Conservation (phyloP, 1,140 invertebrate genomes). For the Danaus plexippus region DNA sequence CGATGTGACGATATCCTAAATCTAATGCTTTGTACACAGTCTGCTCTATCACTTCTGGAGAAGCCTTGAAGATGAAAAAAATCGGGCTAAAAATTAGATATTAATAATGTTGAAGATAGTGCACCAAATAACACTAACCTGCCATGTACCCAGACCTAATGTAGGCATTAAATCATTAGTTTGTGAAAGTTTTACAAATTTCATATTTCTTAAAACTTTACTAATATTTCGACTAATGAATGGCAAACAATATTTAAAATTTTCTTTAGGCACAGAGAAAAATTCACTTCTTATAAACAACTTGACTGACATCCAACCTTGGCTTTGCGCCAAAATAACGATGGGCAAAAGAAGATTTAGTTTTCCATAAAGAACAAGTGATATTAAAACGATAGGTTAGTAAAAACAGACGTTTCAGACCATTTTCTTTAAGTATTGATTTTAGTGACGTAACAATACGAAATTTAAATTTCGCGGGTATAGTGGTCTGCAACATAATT, state of each 20-base stretch:
- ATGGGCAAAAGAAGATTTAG: neutral
- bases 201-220: slow-evolving; percentile 43
- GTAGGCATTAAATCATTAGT: slow-evolving; percentile 78
- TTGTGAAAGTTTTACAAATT: slow-evolving; percentile 49
- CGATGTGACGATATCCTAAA: slow-evolving; percentile 83
- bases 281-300: slow-evolving; percentile 31
- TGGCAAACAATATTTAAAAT: slow-evolving; percentile 8
- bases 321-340: slow-evolving; percentile 38
- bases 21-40: slow-evolving; percentile 77
- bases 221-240: slow-evolving; percentile 2
- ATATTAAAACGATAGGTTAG: too few relatives aligned
- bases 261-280: slow-evolving; percentile 22
- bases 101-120: too few relatives aligned
- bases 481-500: slow-evolving; percentile 1
- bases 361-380: too few relatives aligned
- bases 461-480: slow-evolving; percentile 46
- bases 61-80: slow-evolving; percentile 67
- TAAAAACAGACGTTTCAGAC: too few relatives aligned
- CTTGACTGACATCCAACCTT: slow-evolving; percentile 38
- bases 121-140: slow-evolving; percentile 65
- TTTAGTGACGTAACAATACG: slow-evolving; percentile 41
- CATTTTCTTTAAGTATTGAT: slow-evolving; percentile 35
- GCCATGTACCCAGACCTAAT: slow-evolving; percentile 86
- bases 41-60: slow-evolving; percentile 78
- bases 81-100: too few relatives aligned